Percentiles rank a stretch among this genome's conserved stretches.
These are phyloP conservation scores for Aphelinus atriplicis DNA, from an alignment of 1,140 invertebrate genomes.

Conservation along the genomic window DNA sequence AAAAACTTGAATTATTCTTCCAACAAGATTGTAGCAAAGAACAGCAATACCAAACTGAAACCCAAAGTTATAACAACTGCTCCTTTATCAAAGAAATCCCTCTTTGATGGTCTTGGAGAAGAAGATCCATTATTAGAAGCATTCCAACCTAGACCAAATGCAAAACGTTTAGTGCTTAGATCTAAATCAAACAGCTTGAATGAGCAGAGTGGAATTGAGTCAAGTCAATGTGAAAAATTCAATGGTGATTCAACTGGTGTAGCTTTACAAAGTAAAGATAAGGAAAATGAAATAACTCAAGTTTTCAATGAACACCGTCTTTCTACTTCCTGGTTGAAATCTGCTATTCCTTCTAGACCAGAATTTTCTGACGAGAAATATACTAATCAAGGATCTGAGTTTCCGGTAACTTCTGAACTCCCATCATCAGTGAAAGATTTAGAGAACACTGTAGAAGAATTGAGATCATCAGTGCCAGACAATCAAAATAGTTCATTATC, in stretches of 20 bases:
- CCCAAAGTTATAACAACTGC: constrained; percentile 67
- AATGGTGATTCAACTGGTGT: background rate
- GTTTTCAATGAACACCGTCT: constrained; percentile 50
- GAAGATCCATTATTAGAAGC: constrained; percentile 74
- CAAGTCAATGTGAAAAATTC: background rate
- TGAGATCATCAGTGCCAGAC: constrained; percentile 38
- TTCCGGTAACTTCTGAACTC: constrained; percentile 18
- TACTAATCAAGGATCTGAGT: constrained; percentile 25
- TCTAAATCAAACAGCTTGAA: constrained; percentile 49
- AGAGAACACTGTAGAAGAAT: constrained; percentile 49
- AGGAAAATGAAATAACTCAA: background rate
- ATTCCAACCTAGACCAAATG: constrained; percentile 71
- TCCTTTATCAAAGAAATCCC: constrained; percentile 68
- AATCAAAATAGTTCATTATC: no score
- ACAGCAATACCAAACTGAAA: constrained; percentile 70
- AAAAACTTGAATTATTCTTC: constrained; percentile 66
- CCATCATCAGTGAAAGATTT: constrained; percentile 34
- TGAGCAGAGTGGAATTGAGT: background rate
- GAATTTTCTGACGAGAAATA: constrained; percentile 35
- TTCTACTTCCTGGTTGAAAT: constrained; percentile 57
- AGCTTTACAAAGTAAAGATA: background rate
- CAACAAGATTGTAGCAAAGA: constrained; percentile 73
- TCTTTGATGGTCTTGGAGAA: constrained; percentile 78
- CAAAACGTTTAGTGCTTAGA: constrained; percentile 71
- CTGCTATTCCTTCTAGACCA: constrained; percentile 42